Conservation (phyloP, 2,113 vertebrate species). For the Myodes glareolus region DNA sequence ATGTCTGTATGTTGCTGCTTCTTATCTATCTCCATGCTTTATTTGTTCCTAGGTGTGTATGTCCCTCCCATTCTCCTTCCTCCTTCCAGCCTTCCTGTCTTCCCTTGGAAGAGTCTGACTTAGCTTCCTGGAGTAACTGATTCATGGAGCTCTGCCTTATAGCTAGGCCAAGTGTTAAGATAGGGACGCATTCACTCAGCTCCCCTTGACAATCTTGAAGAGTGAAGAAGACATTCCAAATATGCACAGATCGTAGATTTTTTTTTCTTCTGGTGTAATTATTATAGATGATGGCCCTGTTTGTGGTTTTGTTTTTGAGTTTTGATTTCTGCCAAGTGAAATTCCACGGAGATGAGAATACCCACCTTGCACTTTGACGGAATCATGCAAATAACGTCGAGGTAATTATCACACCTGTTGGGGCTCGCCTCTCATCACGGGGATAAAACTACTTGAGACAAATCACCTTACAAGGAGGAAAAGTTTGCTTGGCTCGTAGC, state of each 20-base stretch:
- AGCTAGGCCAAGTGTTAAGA: not conserved
- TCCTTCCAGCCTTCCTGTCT: not conserved
- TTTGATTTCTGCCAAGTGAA: not conserved
- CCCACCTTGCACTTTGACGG: not conserved
- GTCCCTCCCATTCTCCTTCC: not conserved
- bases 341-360: not conserved
- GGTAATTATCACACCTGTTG: not conserved
- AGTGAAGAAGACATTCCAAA: not conserved
- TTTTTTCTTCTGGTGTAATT: not conserved
- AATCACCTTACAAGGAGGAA: not conserved
- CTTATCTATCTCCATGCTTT: not conserved
- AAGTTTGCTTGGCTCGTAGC: not conserved
- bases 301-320: not conserved
- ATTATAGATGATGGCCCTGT: not conserved
- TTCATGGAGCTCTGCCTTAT: not conserved
- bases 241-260: not conserved
- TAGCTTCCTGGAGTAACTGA: not conserved
- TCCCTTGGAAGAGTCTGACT: not conserved
- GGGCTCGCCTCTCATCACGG: not conserved
- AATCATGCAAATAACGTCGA: not conserved
- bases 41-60: not conserved
- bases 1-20: not conserved
- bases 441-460: not conserved
- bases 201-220: not conserved
- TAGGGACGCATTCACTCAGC: not conserved